Percentiles rank a stretch among this genome's conserved stretches.
These are phyloP conservation scores for Anolis sagrei DNA, from an alignment of 2,113 vertebrate genomes.

Conservation along the genomic window DNA sequence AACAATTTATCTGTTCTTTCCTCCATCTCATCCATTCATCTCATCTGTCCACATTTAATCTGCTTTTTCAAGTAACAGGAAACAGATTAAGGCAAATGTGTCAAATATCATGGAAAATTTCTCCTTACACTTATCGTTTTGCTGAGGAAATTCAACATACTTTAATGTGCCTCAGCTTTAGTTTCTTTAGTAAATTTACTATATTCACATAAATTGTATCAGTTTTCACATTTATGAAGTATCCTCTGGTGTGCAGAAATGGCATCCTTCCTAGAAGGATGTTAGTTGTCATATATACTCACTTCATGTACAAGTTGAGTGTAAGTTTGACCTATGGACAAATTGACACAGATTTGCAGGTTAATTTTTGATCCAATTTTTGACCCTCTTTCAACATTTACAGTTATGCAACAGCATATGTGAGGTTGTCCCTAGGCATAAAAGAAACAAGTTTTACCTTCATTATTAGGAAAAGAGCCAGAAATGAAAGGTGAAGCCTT, in stretches of 20 bases:
- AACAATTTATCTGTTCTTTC: too few species aligned
- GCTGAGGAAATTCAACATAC: too few species aligned
- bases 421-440: neutral
- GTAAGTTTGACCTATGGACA: too few species aligned
- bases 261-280: neutral
- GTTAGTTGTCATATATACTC: neutral
- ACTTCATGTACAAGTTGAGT: too few species aligned
- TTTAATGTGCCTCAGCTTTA: neutral
- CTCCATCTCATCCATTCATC: too few species aligned
- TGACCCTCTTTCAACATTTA: neutral
- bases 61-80: too few species aligned
- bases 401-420: neutral
- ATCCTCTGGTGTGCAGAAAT: neutral
- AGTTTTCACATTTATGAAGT: neutral
- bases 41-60: too few species aligned
- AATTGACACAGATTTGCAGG: too few species aligned
- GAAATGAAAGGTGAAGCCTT: too few species aligned
- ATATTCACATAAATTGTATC: neutral
- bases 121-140: neutral
- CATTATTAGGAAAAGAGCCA: too few species aligned
- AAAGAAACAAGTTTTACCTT: neutral
- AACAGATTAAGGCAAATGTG: too few species aligned
- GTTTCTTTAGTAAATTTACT: neutral
- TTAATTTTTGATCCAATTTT: neutral
- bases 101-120: neutral